Percentiles rank a stretch among this genome's conserved stretches.
Conservation (phyloP, 2,888 invertebrate species). For the Steromphala cineraria region DNA sequence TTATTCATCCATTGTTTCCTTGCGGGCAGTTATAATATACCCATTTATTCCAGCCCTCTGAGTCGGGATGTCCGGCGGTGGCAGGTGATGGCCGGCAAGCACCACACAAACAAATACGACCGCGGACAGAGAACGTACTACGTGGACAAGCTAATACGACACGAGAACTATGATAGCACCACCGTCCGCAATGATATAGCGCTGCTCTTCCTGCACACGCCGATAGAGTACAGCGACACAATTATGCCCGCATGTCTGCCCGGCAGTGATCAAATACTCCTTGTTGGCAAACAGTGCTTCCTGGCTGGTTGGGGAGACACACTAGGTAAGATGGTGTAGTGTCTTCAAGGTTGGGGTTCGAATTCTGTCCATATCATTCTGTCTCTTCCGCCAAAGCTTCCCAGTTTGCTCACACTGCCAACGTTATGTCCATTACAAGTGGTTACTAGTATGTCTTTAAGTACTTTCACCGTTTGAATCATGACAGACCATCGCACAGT, state of each 20-base stretch:
- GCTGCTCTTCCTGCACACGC: slow-evolving; percentile 86
- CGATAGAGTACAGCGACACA: slow-evolving; percentile 89
- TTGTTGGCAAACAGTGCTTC: slow-evolving; percentile 80
- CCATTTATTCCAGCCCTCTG: slow-evolving; percentile 14
- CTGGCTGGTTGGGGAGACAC: slow-evolving; percentile 91
- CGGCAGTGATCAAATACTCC: slow-evolving; percentile 77
- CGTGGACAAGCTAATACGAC: slow-evolving; percentile 77
- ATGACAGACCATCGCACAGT: too few relatives aligned
- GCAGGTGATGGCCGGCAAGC: slow-evolving; percentile 50
- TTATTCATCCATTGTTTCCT: too few relatives aligned
- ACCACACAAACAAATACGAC: slow-evolving; percentile 40
- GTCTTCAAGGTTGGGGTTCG: too few relatives aligned
- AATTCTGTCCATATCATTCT: too few relatives aligned
- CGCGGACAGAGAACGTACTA: slow-evolving; percentile 1
- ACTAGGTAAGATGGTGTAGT: slow-evolving; percentile 46
- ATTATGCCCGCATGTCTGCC: slow-evolving; percentile 93
- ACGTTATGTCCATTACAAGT: too few relatives aligned
- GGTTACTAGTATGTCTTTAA: too few relatives aligned
- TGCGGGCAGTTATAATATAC: too few relatives aligned
- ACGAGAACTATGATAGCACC: slow-evolving; percentile 88
- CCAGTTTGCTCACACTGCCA: too few relatives aligned
- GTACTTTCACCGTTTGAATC: too few relatives aligned
- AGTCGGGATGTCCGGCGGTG: slow-evolving; percentile 46
- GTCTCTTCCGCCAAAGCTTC: too few relatives aligned
- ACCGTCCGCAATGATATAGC: slow-evolving; percentile 91